Conservation (phyloP, 2,797 vertebrate genomes). For the Alfaro cultratus region DNA sequence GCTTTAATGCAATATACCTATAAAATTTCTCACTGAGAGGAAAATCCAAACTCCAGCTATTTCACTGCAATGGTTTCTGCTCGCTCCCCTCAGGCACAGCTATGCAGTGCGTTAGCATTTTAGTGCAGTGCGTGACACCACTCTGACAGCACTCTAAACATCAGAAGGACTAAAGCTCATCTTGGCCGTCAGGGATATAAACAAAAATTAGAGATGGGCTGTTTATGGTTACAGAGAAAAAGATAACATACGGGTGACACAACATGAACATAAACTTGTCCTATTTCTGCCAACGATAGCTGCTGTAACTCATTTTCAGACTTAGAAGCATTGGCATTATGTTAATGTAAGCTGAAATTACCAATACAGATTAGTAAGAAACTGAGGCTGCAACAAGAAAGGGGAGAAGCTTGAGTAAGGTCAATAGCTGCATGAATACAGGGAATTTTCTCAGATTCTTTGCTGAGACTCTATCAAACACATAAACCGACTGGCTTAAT, state of each 20-base stretch:
- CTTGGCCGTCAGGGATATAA: conserved; percentile 64
- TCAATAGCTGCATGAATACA: conserved; percentile 14
- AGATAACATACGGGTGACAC: conserved; percentile 35
- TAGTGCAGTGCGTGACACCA: conserved; percentile 71
- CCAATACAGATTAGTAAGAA: conserved; percentile 1
- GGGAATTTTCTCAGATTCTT: conserved; percentile 23
- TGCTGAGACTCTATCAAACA: conserved; percentile 21
- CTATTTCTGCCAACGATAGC: conserved; percentile 17
- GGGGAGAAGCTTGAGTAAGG: background rate
- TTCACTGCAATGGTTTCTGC: conserved; percentile 48
- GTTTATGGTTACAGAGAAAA: conserved; percentile 50
- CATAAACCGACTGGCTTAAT: conserved; percentile 17
- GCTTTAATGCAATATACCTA: conserved; percentile 70
- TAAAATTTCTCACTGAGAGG: conserved; percentile 60
- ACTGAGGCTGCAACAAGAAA: conserved; percentile 6
- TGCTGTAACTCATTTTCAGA: conserved; percentile 18
- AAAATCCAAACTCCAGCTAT: conserved; percentile 60
- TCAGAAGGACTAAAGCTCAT: conserved; percentile 74
- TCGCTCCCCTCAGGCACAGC: conserved; percentile 58
- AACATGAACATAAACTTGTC: conserved; percentile 26
- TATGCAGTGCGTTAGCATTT: conserved; percentile 66
- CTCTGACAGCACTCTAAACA: conserved; percentile 76
- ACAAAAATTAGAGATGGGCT: conserved; percentile 60
- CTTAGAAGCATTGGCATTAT: conserved; percentile 7
- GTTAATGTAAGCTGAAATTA: conserved; percentile 2